Conservation (phyloP, 1,140 invertebrate species). For the Apis cerana region DNA sequence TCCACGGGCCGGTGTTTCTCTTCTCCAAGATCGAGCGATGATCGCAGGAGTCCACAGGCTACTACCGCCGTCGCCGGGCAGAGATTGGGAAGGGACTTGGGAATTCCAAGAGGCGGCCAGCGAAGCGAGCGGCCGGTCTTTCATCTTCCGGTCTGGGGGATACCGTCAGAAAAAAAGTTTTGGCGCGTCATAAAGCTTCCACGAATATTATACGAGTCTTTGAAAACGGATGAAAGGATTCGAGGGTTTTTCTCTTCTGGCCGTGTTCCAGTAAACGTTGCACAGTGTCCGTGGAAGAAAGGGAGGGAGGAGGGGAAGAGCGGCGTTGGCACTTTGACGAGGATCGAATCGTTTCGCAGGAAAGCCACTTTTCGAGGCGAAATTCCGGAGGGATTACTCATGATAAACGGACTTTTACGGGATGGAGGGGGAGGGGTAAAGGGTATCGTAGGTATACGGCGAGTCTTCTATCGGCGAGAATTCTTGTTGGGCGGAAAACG, state of each 20-base stretch:
- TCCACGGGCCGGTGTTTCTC: constrained; percentile 61
- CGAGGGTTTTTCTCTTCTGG: constrained; percentile 13
- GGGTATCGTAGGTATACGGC: constrained; percentile 11
- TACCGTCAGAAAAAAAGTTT: neutral
- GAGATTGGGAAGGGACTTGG: too few relatives aligned
- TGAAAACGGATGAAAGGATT: constrained; percentile 5
- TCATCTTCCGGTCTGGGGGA: neutral
- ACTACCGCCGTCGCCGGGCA: too few relatives aligned
- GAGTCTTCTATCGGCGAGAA: neutral
- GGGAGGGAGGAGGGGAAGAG: neutral
- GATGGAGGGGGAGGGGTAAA: neutral
- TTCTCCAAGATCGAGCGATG: constrained; percentile 25
- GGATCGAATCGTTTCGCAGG: constrained; percentile 15
- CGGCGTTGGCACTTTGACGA: neutral
- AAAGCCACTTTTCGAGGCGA: constrained; percentile 62
- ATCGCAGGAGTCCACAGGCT: too few relatives aligned
- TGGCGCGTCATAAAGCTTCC: neutral
- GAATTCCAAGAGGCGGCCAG: too few relatives aligned
- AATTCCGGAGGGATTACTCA: constrained; percentile 67
- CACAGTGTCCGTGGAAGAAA: neutral
- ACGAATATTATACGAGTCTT: neutral
- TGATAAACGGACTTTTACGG: too few relatives aligned
- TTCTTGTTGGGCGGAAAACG: too few relatives aligned
- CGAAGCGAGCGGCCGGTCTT: neutral
- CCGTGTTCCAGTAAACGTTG: neutral